A percentile compares a stretch with the other conserved stretches of the same genome.
phyloP scores from a whole-genome alignment of 2,888 invertebrate species.

The Platerodrilus igneus region DNA sequence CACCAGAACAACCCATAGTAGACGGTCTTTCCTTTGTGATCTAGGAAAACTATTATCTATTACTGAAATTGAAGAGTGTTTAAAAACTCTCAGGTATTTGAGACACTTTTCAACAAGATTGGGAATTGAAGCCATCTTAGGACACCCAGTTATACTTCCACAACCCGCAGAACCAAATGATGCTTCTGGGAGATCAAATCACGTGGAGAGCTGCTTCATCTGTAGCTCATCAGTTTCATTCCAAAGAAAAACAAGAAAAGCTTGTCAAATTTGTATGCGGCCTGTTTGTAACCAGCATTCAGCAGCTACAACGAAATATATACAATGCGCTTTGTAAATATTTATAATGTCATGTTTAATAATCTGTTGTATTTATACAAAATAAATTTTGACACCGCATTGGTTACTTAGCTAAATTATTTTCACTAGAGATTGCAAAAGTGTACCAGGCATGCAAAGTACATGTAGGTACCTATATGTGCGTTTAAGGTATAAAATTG shows the following conservation, averaged over 20 bases:
- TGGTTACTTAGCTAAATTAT: neutral
- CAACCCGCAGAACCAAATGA: no score
- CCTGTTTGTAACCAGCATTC: no score
- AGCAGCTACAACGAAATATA: neutral
- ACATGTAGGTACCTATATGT: no score
- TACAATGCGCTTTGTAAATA: neutral
- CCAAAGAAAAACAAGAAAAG: slow-evolving; percentile 1
- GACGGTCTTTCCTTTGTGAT: neutral
- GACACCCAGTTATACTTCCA: neutral
- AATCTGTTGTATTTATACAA: neutral
- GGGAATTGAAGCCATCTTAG: neutral
- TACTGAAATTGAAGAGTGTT: neutral
- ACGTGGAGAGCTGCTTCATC: neutral
- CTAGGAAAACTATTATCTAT: neutral
- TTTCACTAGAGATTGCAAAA: no score
- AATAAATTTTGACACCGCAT: neutral
- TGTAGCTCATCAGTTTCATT: neutral
- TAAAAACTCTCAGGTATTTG: neutral
- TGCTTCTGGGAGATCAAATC: no score
- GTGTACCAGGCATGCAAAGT: no score
- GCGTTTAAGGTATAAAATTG: slow-evolving; percentile 1
- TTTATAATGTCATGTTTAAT: neutral
- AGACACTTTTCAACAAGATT: slow-evolving; percentile 1
- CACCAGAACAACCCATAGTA: slow-evolving; percentile 1
- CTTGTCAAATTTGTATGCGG: neutral